Evolutionary conservation across 2,888 invertebrate genomes (phyloP).

Genomic region (Alitta virens): DNA sequence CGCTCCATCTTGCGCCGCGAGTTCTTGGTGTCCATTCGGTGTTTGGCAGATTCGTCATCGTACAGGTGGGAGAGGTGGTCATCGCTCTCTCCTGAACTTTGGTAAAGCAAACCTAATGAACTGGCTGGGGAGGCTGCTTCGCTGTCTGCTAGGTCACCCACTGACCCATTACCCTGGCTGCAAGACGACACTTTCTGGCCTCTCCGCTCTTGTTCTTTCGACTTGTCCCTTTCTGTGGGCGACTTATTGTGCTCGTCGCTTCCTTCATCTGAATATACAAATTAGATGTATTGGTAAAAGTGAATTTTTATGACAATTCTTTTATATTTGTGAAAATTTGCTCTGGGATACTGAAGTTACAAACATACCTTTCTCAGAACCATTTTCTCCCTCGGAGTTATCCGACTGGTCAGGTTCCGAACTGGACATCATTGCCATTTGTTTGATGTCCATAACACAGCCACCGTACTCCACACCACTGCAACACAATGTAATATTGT

Average conservation of each 20-base stretch:
- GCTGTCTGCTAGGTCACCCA: conserved; percentile 9
- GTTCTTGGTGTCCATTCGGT: conserved; percentile 38
- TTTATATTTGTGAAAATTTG: background rate
- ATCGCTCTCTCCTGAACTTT: conserved; percentile 7
- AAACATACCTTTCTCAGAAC: conserved; percentile 25
- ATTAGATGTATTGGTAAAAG: no score
- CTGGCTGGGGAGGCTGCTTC: conserved; percentile 3
- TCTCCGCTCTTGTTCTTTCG: background rate
- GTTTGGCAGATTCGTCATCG: background rate
- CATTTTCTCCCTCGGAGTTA: conserved; percentile 32
- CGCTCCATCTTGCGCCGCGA: conserved; percentile 53
- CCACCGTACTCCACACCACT: conserved; percentile 87
- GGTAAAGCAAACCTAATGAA: conserved; percentile 6
- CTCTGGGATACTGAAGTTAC: background rate
- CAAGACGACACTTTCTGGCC: conserved; percentile 12
- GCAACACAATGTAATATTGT: no score
- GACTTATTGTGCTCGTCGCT: conserved; percentile 16
- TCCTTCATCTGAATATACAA: conserved; percentile 5
- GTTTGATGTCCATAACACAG: conserved; percentile 90
- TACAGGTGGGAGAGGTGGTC: background rate
- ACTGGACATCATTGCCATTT: conserved; percentile 61
- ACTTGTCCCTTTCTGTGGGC: background rate
- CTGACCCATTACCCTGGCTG: background rate
- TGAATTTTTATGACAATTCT: background rate
- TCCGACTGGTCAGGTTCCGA: conserved; percentile 31